These are phyloP conservation scores for Drosophila baimaii DNA, from an alignment of 1,140 invertebrate species.

Conservation along the genomic window DNA sequence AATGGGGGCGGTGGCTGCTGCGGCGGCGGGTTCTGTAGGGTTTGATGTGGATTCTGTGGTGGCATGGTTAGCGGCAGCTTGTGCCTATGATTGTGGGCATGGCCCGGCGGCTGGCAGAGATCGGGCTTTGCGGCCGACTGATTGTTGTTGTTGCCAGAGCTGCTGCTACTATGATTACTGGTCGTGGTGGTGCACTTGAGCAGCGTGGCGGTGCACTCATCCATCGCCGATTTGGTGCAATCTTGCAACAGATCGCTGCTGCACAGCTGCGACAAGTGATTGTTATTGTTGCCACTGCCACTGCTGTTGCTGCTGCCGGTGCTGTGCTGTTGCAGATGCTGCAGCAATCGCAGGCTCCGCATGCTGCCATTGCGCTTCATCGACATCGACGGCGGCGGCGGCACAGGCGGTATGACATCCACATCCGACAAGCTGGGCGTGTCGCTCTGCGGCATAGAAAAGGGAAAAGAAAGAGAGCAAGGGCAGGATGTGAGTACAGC, in stretches of 20 bases:
- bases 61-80: slow-evolving; percentile 28
- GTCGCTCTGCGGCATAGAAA: slow-evolving; percentile 61
- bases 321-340: slow-evolving; percentile 64
- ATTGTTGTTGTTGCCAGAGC: slow-evolving; percentile 33
- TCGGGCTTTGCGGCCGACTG: slow-evolving; percentile 59
- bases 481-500: slow-evolving; percentile 44
- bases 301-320: slow-evolving; percentile 45
- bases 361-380: slow-evolving; percentile 80
- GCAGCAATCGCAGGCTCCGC: slow-evolving; percentile 72
- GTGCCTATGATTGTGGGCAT: slow-evolving; percentile 38
- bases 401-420: slow-evolving; percentile 80
- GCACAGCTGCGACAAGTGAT: slow-evolving; percentile 68
- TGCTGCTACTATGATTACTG: slow-evolving; percentile 34
- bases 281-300: slow-evolving; percentile 48
- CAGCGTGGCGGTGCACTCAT: slow-evolving; percentile 76
- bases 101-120: slow-evolving; percentile 65
- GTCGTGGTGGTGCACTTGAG: slow-evolving; percentile 69
- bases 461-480: slow-evolving; percentile 2
- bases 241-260: slow-evolving; percentile 75
- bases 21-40: slow-evolving; percentile 9
- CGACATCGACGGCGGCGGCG: slow-evolving; percentile 71
- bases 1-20: slow-evolving; percentile 57
- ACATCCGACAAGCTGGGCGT: slow-evolving; percentile 78
- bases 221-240: slow-evolving; percentile 75
- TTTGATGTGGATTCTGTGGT: slow-evolving; percentile 39